phyloP scores from a whole-genome alignment of 2,113 vertebrate genomes.

The Ariopsis seemanni region DNA sequence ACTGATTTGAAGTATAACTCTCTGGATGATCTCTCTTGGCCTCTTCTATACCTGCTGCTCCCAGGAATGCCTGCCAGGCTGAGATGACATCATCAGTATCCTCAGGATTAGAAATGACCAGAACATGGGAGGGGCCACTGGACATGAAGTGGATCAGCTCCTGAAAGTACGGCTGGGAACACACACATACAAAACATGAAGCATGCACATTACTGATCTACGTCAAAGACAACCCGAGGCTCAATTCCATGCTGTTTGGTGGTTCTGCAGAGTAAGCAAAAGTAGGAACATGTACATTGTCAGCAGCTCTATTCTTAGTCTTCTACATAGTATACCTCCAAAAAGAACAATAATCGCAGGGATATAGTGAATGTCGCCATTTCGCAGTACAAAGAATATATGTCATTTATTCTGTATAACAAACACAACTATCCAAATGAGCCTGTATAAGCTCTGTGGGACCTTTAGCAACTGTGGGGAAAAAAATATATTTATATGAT shows the following conservation, averaged over 20 bases:
- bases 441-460: background rate
- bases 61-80: constrained; percentile 78
- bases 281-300: constrained; percentile 48
- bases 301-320: constrained; percentile 61
- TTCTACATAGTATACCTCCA: constrained; percentile 23
- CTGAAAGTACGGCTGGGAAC: constrained; percentile 74
- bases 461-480: background rate
- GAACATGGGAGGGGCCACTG: constrained; percentile 78
- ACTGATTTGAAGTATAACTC: constrained; percentile 65
- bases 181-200: constrained; percentile 36
- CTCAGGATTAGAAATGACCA: constrained; percentile 77
- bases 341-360: constrained; percentile 5
- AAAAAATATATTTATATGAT: background rate
- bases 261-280: constrained; percentile 56
- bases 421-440: background rate
- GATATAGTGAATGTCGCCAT: background rate
- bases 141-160: constrained; percentile 82
- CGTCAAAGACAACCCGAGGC: constrained; percentile 33
- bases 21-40: constrained; percentile 78
- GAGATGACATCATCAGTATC: constrained; percentile 67
- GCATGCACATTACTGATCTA: constrained; percentile 10
- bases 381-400: background rate
- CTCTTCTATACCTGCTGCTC: constrained; percentile 74
- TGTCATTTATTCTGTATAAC: background rate
- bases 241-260: constrained; percentile 6